phyloP scores from a whole-genome alignment of 2,888 invertebrate species.

The Geotrupes spiniger region DNA sequence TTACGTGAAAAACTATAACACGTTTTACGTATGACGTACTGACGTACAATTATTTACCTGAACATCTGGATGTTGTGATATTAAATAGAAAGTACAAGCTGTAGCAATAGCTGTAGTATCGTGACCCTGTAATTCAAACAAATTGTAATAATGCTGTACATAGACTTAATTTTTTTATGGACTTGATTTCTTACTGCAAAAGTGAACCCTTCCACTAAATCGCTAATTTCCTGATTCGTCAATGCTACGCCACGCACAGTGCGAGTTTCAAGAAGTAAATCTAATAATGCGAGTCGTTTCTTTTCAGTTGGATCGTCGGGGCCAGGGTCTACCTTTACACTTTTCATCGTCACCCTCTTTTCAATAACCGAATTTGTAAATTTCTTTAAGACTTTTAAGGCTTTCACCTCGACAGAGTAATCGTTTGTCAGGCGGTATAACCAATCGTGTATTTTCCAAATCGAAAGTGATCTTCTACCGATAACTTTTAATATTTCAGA shows the following conservation, averaged over 20 bases:
- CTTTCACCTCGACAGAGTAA: conserved; percentile 57
- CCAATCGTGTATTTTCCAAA: conserved; percentile 47
- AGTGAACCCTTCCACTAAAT: conserved; percentile 73
- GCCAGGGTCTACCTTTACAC: not conserved
- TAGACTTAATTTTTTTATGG: no score
- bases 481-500: conserved; percentile 50
- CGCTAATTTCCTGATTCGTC: conserved; percentile 59
- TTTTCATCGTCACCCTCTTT: conserved; percentile 38
- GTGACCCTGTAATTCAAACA: conserved; percentile 45
- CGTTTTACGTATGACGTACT: no score
- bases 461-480: conserved; percentile 36
- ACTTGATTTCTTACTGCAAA: conserved; percentile 59
- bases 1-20: no score
- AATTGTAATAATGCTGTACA: not conserved
- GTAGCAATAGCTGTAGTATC: conserved; percentile 52
- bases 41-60: conserved; percentile 37
- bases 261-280: conserved; percentile 55
- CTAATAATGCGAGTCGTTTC: conserved; percentile 66
- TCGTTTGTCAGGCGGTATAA: conserved; percentile 56
- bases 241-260: conserved; percentile 41
- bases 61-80: conserved; percentile 48
- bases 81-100: conserved; percentile 47
- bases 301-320: conserved; percentile 39
- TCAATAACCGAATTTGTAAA: conserved; percentile 58
- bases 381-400: conserved; percentile 51